These are phyloP conservation scores for Neolamprologus variostigma DNA, from an alignment of 2,113 vertebrate genomes.

Conservation along the genomic window DNA sequence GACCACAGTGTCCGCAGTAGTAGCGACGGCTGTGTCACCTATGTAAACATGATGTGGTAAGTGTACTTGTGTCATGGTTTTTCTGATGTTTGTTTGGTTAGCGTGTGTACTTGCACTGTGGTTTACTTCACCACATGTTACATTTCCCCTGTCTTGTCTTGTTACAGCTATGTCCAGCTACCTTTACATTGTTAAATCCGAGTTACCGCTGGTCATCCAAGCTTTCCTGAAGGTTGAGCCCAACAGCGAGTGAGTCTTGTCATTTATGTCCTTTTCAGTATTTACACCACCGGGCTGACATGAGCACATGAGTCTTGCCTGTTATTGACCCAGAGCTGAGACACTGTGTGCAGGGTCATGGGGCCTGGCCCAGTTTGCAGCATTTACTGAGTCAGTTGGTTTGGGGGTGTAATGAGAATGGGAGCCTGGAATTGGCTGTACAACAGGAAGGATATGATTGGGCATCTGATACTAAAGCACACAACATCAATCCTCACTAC, in stretches of 20 bases:
- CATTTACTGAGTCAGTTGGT: constrained; percentile 5
- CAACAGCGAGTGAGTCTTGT: constrained; percentile 78
- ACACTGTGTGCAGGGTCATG: neutral
- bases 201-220: constrained; percentile 95
- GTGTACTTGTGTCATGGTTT: neutral
- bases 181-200: constrained; percentile 94
- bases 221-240: constrained; percentile 84
- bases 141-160: neutral
- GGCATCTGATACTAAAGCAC: neutral
- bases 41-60: neutral
- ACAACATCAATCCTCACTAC: neutral
- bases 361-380: neutral
- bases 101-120: neutral
- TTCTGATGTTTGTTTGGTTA: neutral
- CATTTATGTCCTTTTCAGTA: neutral
- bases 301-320: neutral
- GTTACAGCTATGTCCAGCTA: constrained; percentile 97
- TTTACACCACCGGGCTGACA: neutral
- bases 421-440: constrained; percentile 28
- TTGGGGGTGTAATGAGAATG: constrained; percentile 29
- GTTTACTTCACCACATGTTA: neutral
- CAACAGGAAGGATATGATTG: neutral
- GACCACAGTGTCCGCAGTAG: neutral
- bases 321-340: neutral
- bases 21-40: neutral